Conservation (phyloP, 2,113 vertebrate genomes). For the Helogale parvula region DNA sequence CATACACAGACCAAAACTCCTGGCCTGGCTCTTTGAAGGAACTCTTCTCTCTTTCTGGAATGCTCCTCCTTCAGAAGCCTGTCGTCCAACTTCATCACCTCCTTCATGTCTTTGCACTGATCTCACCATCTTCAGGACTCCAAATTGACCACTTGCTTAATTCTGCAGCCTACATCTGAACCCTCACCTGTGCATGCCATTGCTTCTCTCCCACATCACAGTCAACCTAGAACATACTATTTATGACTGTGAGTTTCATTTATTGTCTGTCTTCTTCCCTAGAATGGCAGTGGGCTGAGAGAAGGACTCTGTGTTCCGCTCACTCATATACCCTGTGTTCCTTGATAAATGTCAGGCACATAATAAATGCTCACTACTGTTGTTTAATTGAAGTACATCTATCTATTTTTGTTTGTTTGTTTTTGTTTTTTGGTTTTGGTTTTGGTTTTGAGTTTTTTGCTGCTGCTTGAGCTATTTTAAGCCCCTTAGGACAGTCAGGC, state of each 20-base stretch:
- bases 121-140: neutral
- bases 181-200: neutral
- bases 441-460: neutral
- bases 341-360: neutral
- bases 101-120: neutral
- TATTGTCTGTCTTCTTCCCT: neutral
- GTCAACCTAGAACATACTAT: accelerated
- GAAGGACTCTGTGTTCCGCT: neutral
- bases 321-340: neutral
- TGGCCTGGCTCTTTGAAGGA: neutral
- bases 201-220: neutral
- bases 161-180: neutral
- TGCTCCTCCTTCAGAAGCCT: neutral
- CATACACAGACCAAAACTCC: neutral
- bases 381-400: neutral
- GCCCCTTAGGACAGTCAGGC: neutral
- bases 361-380: neutral
- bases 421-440: neutral
- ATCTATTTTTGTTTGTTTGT: too few species aligned
- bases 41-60: neutral
- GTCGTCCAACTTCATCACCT: neutral
- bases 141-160: neutral
- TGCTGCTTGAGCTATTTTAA: neutral
- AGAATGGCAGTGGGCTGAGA: neutral
- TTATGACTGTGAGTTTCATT: neutral